Evolutionary conservation across 2,113 vertebrate genomes (phyloP).

Genomic region (Chamaea fasciata): DNA sequence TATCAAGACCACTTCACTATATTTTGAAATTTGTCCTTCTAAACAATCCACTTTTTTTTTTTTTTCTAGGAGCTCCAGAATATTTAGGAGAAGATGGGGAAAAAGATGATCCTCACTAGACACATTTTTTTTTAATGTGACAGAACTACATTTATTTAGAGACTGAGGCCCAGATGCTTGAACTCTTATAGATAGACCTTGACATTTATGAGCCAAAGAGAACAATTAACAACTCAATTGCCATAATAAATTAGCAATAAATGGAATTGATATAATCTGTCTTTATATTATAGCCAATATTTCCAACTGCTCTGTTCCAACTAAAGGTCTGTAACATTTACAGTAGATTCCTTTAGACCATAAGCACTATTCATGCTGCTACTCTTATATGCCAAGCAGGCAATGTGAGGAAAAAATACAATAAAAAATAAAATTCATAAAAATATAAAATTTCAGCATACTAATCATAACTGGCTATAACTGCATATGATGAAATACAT

Average conservation of each 20-base stretch:
- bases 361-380: not conserved
- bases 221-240: conserved; percentile 50
- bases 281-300: conserved; percentile 21
- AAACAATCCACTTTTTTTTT: not conserved
- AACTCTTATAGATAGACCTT: conserved; percentile 30
- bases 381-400: not conserved
- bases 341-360: not conserved
- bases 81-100: not conserved
- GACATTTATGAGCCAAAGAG: conserved; percentile 44
- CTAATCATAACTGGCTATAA: not conserved
- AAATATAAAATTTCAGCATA: not conserved
- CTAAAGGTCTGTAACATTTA: not conserved
- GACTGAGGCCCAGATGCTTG: not conserved
- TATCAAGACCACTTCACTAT: not conserved
- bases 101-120: not conserved
- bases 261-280: conserved; percentile 42
- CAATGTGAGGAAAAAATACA: not conserved
- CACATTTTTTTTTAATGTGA: not conserved
- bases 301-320: not conserved
- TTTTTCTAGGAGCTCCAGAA: not conserved
- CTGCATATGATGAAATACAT: not conserved
- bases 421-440: not conserved
- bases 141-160: conserved; percentile 32
- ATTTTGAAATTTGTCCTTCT: not conserved
- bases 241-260: conserved; percentile 57